A percentile compares a stretch with the other conserved stretches of the same genome.
These are phyloP conservation scores for Corapipo altera DNA, from an alignment of 2,113 vertebrate species.

Conservation along the genomic window DNA sequence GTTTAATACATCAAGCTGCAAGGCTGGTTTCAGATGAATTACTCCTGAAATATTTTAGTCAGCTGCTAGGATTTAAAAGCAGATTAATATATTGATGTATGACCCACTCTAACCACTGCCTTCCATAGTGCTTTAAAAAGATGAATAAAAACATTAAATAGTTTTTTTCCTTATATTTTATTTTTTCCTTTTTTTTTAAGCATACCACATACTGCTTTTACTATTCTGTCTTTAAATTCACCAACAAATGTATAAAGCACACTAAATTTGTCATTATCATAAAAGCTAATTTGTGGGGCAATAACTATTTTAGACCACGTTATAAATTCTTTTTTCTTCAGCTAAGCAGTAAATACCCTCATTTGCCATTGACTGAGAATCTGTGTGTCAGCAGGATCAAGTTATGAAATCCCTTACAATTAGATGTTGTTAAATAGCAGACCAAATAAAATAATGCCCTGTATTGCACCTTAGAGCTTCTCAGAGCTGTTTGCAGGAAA, in stretches of 20 bases:
- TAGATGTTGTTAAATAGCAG: background rate
- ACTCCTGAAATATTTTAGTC: constrained; percentile 54
- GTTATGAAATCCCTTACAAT: background rate
- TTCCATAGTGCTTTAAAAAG: constrained; percentile 5
- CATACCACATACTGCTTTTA: background rate
- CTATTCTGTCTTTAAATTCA: background rate
- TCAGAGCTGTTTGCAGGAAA: background rate
- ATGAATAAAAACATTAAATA: background rate
- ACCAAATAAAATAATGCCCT: background rate
- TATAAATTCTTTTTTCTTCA: background rate
- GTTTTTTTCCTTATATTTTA: background rate
- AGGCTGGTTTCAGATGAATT: constrained; percentile 47
- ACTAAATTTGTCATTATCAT: background rate
- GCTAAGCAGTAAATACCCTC: background rate
- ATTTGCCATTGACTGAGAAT: background rate
- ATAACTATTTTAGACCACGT: background rate
- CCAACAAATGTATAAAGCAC: background rate
- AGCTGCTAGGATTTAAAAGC: constrained; percentile 24
- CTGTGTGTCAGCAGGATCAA: background rate
- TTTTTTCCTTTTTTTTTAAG: no score
- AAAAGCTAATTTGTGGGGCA: background rate
- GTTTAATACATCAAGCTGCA: constrained; percentile 38
- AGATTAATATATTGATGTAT: constrained; percentile 52
- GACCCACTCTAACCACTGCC: background rate
- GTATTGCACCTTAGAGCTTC: background rate